A percentile compares a stretch with the other conserved stretches of the same genome.
phyloP scores from a whole-genome alignment of 1,140 invertebrate genomes.

The Acyrthosiphon pisum region DNA sequence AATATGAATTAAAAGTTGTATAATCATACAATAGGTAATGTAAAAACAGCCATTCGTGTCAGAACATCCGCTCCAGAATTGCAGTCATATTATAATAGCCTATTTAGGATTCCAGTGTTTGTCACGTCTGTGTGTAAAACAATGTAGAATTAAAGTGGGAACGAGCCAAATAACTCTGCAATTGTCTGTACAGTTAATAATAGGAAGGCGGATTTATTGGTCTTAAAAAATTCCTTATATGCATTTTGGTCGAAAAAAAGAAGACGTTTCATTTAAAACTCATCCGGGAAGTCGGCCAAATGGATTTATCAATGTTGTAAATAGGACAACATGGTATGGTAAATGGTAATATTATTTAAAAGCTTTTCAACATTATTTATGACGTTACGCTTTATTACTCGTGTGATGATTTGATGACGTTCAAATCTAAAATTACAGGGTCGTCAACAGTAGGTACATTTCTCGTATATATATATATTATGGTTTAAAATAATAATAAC shows the following conservation, averaged over 20 bases:
- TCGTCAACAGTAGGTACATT: background rate
- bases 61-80: background rate
- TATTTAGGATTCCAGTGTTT: background rate
- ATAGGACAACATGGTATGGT: background rate
- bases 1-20: background rate
- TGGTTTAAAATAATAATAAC: background rate
- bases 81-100: constrained; percentile 11
- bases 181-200: constrained; percentile 23
- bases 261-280: constrained; percentile 33
- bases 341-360: constrained; percentile 17
- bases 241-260: background rate
- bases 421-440: background rate
- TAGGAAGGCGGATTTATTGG: constrained; percentile 29
- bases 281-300: constrained; percentile 46
- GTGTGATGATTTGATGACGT: constrained; percentile 26
- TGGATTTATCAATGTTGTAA: constrained; percentile 46
- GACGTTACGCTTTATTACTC: constrained; percentile 32
- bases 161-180: constrained; percentile 33
- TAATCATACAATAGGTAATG: background rate
- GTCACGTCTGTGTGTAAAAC: background rate
- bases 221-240: constrained; percentile 33
- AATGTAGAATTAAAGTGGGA: constrained; percentile 10
- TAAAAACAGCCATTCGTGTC: background rate
- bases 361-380: constrained; percentile 21
- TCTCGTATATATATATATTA: background rate